phyloP scores from a whole-genome alignment of 2,888 invertebrate species.

The Ochropleura plecta region DNA sequence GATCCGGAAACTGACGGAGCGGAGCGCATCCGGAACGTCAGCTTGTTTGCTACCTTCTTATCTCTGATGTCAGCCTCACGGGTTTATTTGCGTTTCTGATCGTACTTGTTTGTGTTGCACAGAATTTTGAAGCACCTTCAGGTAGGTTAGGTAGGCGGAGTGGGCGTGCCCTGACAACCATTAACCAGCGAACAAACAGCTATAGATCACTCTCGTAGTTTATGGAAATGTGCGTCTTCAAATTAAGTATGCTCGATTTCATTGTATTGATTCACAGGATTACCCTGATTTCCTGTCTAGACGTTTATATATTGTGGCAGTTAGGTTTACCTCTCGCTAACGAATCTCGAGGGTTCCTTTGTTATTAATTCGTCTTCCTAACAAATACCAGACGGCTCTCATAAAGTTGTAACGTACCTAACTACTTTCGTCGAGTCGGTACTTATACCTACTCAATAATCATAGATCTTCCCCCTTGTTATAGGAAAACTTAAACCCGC shows the following conservation, averaged over 20 bases:
- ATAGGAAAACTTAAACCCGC: conserved; percentile 58
- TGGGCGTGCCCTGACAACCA: conserved; percentile 32
- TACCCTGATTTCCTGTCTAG: conserved; percentile 51
- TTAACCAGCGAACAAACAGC: conserved; percentile 29
- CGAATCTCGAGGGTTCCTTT: conserved; percentile 43
- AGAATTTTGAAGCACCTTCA: conserved; percentile 46
- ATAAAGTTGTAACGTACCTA: conserved; percentile 46
- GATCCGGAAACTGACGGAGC: conserved; percentile 79
- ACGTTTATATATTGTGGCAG: conserved; percentile 33
- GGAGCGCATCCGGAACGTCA: conserved; percentile 80
- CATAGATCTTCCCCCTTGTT: conserved; percentile 42
- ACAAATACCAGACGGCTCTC: conserved; percentile 46
- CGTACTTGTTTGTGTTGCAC: conserved; percentile 62
- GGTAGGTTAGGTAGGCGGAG: conserved; percentile 26
- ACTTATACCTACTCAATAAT: conserved; percentile 50
- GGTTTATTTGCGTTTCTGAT: conserved; percentile 76
- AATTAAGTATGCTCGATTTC: conserved; percentile 37
- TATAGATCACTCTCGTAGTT: conserved; percentile 33
- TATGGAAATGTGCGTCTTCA: conserved; percentile 34
- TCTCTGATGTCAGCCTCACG: conserved; percentile 71
- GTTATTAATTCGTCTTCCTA: conserved; percentile 44
- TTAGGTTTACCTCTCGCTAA: conserved; percentile 43
- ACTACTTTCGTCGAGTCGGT: conserved; percentile 33
- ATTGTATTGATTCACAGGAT: conserved; percentile 28
- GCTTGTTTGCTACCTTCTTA: conserved; percentile 81